These are phyloP conservation scores for Slavum lentiscoides DNA, from an alignment of 2,888 invertebrate genomes.

Conservation along the genomic window DNA sequence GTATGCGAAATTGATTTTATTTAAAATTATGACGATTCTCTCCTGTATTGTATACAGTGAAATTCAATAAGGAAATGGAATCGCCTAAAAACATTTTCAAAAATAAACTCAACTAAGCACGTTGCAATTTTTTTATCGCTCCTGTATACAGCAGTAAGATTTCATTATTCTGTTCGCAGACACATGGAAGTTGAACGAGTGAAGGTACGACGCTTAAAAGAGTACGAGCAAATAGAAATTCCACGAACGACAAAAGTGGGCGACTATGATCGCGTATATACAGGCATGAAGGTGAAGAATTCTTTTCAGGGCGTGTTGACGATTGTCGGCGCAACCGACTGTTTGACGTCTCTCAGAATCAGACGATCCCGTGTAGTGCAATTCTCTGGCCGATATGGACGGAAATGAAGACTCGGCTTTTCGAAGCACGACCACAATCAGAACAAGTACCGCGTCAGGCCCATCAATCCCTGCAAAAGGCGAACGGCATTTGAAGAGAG, in stretches of 20 bases:
- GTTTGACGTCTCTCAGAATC: slow-evolving; percentile 71
- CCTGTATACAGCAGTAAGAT: no score
- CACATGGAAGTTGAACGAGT: slow-evolving; percentile 83
- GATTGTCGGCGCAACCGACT: slow-evolving; percentile 75
- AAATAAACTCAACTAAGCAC: no score
- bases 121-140: no score
- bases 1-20: no score
- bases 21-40: no score
- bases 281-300: slow-evolving; percentile 93
- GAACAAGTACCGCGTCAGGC: slow-evolving; percentile 75
- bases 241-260: slow-evolving; percentile 99
- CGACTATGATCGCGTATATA: slow-evolving; percentile 98
- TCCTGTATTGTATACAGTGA: no score
- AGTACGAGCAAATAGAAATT: slow-evolving; percentile 96
- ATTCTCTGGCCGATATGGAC: slow-evolving; percentile 85
- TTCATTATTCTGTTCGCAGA: slow-evolving; percentile 75
- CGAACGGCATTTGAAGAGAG: no score
- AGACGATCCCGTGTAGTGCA: slow-evolving; percentile 92
- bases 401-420: slow-evolving; percentile 92
- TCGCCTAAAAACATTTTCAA: no score
- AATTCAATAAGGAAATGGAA: no score
- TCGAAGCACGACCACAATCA: slow-evolving; percentile 97
- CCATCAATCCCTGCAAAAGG: slow-evolving; percentile 68
- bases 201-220: slow-evolving; percentile 93
- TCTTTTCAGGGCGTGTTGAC: slow-evolving; percentile 88